Percentiles rank a stretch among this genome's conserved stretches.
phyloP scores from a whole-genome alignment of 2,888 invertebrate genomes.

The Phrixothrix hirtus region DNA sequence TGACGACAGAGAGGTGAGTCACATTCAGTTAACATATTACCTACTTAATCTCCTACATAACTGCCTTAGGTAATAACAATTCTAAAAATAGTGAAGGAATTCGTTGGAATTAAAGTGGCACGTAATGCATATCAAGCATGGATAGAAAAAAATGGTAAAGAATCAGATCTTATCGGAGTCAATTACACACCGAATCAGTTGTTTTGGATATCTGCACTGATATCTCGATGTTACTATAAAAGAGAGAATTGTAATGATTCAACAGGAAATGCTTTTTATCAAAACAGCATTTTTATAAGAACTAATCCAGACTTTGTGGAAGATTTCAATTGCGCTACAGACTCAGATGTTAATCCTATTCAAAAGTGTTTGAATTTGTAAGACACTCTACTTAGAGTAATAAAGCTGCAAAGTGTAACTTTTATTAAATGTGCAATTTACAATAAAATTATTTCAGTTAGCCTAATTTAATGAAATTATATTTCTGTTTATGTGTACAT shows the following conservation, averaged over 20 bases:
- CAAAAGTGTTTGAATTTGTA: conserved; percentile 10
- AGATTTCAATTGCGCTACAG: conserved; percentile 8
- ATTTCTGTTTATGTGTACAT: too few species aligned
- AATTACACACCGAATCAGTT: conserved; percentile 60
- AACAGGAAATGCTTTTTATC: neutral
- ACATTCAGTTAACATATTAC: too few species aligned
- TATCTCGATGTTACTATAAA: neutral
- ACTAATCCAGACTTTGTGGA: conserved; percentile 8
- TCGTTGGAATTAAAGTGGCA: conserved; percentile 65
- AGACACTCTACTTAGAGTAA: too few species aligned
- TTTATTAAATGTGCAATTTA: too few species aligned
- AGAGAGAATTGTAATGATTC: neutral
- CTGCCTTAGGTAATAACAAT: too few species aligned
- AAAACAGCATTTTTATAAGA: neutral
- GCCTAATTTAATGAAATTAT: too few species aligned
- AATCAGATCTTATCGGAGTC: conserved; percentile 58
- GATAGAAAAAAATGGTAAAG: conserved; percentile 66
- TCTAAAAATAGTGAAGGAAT: too few species aligned
- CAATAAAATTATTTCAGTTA: too few species aligned
- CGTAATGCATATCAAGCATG: conserved; percentile 79
- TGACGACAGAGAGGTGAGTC: too few species aligned
- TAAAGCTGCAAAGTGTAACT: too few species aligned
- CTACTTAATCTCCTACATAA: too few species aligned
- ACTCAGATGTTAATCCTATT: conserved; percentile 13
- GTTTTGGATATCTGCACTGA: conserved; percentile 13